phyloP scores from a whole-genome alignment of 2,888 invertebrate genomes.

The Cheilosia vernalis region DNA sequence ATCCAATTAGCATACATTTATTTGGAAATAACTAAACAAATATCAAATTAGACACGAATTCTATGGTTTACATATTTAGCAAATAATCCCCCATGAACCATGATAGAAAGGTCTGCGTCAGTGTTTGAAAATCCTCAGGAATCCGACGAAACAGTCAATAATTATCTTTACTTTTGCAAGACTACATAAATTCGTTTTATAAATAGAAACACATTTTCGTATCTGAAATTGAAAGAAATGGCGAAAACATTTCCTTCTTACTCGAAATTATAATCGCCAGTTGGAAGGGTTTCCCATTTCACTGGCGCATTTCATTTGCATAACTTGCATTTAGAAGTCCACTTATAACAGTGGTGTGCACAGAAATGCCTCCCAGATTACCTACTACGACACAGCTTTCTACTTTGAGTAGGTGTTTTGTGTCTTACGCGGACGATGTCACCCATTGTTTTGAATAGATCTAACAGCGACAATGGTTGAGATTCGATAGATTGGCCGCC shows the following conservation, averaged over 20 bases:
- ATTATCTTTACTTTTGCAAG: slow-evolving; percentile 30
- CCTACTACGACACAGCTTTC: too few species aligned
- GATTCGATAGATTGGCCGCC: slow-evolving; percentile 17
- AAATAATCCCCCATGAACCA: background rate
- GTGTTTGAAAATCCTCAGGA: slow-evolving; percentile 7
- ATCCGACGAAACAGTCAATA: slow-evolving; percentile 22
- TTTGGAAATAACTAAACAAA: slow-evolving; percentile 7
- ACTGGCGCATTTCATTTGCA: slow-evolving; percentile 15
- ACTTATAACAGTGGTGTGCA: background rate
- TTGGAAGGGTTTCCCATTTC: slow-evolving; percentile 28
- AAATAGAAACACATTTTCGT: slow-evolving; percentile 47
- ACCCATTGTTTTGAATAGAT: slow-evolving; percentile 4
- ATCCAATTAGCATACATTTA: slow-evolving; percentile 32
- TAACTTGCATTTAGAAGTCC: slow-evolving; percentile 10
- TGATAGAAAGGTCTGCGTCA: background rate
- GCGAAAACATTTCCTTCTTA: slow-evolving; percentile 43
- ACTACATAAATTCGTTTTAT: slow-evolving; percentile 33
- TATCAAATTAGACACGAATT: background rate
- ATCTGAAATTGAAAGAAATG: slow-evolving; percentile 17
- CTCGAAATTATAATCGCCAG: background rate
- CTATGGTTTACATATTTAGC: slow-evolving; percentile 9
- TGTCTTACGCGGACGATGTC: background rate
- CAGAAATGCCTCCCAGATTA: background rate
- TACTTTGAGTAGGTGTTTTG: slow-evolving; percentile 6
- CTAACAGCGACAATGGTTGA: background rate